Conservation (phyloP, 2,888 invertebrate species). For the Hoplodrina blanda region DNA sequence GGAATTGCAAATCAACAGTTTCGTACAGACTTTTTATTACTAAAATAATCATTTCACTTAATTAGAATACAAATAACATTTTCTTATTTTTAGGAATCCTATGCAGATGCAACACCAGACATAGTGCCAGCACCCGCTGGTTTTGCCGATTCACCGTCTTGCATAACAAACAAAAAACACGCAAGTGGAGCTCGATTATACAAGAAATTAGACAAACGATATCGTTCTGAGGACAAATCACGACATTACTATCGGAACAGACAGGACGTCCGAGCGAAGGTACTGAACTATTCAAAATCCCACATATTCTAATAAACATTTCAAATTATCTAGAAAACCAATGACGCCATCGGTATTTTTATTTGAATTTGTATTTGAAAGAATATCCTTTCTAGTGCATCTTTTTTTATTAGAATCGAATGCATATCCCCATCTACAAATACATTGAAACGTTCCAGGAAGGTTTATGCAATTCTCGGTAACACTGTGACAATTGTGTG, state of each 20-base stretch:
- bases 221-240: slow-evolving; percentile 94
- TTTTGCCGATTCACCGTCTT: slow-evolving; percentile 95
- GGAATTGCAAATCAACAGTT: neutral
- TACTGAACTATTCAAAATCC: slow-evolving; percentile 68
- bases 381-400: slow-evolving; percentile 54
- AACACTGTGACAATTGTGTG: slow-evolving; percentile 79
- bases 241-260: slow-evolving; percentile 92
- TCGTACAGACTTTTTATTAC: neutral
- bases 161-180: slow-evolving; percentile 80
- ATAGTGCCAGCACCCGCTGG: slow-evolving; percentile 97
- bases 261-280: slow-evolving; percentile 95
- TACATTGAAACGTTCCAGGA: slow-evolving; percentile 86
- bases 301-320: slow-evolving; percentile 36
- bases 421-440: slow-evolving; percentile 87
- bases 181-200: slow-evolving; percentile 91
- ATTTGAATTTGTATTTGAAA: slow-evolving; percentile 9
- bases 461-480: slow-evolving; percentile 91
- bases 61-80: neutral
- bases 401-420: slow-evolving; percentile 65
- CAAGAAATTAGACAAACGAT: slow-evolving; percentile 95
- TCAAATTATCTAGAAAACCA: slow-evolving; percentile 37
- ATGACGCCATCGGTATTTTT: neutral
- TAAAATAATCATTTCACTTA: neutral
- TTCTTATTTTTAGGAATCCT: slow-evolving; percentile 80
- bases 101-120: slow-evolving; percentile 90